phyloP scores from a whole-genome alignment of 2,113 vertebrate species.

The Electrona antarctica region DNA sequence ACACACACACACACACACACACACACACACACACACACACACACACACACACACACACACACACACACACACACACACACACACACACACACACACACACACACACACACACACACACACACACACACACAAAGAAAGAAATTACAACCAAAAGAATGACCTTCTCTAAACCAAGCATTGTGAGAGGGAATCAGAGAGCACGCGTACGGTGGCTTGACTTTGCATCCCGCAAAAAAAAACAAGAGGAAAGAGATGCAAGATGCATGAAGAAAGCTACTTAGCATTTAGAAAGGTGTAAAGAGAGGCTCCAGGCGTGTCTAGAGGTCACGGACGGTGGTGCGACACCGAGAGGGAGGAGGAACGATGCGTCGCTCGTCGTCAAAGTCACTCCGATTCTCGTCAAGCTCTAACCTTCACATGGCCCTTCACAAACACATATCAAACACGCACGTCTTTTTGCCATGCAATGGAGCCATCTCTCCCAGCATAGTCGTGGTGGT shows the following conservation, averaged over 20 bases:
- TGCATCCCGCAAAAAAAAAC: constrained; percentile 69
- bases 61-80: neutral
- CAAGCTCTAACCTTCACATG: constrained; percentile 62
- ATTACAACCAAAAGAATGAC: constrained; percentile 57
- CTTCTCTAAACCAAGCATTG: constrained; percentile 61
- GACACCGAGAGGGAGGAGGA: constrained; percentile 21
- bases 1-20: neutral
- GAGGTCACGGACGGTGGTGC: constrained; percentile 62
- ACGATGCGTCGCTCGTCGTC: constrained; percentile 43
- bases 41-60: no score
- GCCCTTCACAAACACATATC: constrained; percentile 17
- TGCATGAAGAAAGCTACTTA: constrained; percentile 68
- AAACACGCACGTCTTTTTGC: no score
- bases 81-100: neutral
- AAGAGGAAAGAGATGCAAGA: constrained; percentile 46
- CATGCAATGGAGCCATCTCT: no score
- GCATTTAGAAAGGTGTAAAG: constrained; percentile 76
- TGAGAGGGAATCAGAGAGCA: constrained; percentile 46
- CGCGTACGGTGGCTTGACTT: constrained; percentile 55
- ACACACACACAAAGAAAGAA: no score
- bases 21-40: neutral
- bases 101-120: no score
- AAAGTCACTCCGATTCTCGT: constrained; percentile 48
- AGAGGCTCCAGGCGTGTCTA: constrained; percentile 54
- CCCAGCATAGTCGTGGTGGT: no score